Evolutionary conservation across 2,113 vertebrate species (phyloP).

Genomic region (Lophochroa leadbeateri): DNA sequence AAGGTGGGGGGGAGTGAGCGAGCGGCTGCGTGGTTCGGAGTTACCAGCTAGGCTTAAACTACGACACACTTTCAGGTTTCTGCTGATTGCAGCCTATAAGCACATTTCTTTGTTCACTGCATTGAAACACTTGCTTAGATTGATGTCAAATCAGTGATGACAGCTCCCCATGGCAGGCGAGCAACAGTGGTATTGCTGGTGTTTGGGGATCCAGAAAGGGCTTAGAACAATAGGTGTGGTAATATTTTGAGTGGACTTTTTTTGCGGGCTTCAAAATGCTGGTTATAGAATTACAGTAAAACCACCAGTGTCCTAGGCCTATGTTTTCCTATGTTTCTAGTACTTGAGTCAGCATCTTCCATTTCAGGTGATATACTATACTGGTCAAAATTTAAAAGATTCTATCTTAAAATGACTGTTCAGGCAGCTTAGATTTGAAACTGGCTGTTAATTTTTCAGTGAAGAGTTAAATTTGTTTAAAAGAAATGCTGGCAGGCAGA

Average conservation of each 20-base stretch:
- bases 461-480: neutral
- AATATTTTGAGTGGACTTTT: neutral
- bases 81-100: neutral
- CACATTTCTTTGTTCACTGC: neutral
- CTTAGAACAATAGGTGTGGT: neutral
- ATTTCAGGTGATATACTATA: neutral
- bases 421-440: neutral
- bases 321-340: neutral
- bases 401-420: neutral
- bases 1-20: too few relatives aligned
- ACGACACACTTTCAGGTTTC: neutral
- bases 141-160: accelerated
- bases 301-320: neutral
- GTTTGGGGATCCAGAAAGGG: neutral
- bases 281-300: neutral
- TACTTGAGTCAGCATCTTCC: neutral
- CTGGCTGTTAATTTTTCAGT: neutral
- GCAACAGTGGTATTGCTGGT: neutral
- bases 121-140: neutral
- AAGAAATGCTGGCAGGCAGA: neutral
- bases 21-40: too few relatives aligned
- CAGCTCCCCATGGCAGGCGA: neutral
- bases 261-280: neutral
- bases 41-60: too few relatives aligned
- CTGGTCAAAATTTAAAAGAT: neutral